A percentile compares a stretch with the other conserved stretches of the same genome.
Evolutionary conservation across 2,797 vertebrate genomes (phyloP).

Genomic region (Mergus octosetaceus): DNA sequence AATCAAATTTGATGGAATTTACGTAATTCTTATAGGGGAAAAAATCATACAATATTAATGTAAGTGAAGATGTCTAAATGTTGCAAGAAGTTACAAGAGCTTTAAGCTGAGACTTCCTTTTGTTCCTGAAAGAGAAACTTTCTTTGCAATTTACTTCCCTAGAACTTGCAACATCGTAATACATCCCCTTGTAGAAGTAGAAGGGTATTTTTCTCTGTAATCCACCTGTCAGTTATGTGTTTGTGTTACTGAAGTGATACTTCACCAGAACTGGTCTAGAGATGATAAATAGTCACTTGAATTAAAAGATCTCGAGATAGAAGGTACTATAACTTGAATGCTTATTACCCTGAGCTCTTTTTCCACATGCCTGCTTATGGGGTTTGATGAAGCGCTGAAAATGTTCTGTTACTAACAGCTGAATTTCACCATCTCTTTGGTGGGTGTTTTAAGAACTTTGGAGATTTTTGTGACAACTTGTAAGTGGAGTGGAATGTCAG

Average conservation of each 20-base stretch:
- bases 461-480: not conserved
- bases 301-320: not conserved
- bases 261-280: not conserved
- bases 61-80: not conserved
- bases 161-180: not conserved
- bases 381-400: not conserved
- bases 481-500: not conserved
- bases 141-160: not conserved
- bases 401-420: not conserved
- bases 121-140: not conserved
- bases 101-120: not conserved
- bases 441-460: not conserved
- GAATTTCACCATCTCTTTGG: not conserved
- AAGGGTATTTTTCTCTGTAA: not conserved
- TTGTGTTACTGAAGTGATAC: not conserved
- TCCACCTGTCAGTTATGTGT: not conserved
- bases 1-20: not conserved
- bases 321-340: not conserved
- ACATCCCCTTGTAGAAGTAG: not conserved
- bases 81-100: not conserved
- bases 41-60: not conserved
- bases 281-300: not conserved
- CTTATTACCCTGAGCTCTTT: not conserved
- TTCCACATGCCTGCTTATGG: accelerated
- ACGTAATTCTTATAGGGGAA: not conserved